These are phyloP conservation scores for Mactromeris polynyma DNA, from an alignment of 2,888 invertebrate genomes.

Conservation along the genomic window DNA sequence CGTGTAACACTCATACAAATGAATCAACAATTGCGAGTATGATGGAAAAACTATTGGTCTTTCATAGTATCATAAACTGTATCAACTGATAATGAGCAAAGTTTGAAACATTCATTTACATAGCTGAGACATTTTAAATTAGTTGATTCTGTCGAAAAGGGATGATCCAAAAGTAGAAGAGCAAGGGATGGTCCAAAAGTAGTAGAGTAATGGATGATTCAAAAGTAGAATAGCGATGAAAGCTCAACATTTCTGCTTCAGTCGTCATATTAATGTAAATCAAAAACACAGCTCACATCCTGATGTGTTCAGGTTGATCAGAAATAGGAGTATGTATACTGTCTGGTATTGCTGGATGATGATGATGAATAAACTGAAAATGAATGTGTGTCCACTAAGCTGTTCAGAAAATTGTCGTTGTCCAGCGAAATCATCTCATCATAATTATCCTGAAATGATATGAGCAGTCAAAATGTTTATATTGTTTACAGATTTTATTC, in stretches of 20 bases:
- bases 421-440: slow-evolving; percentile 98
- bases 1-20: no score
- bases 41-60: no score
- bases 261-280: not conserved
- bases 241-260: not conserved
- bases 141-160: no score
- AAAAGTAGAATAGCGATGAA: not conserved
- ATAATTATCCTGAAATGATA: slow-evolving; percentile 93
- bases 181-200: not conserved
- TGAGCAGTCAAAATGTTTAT: not conserved
- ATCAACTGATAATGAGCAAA: no score
- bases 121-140: no score
- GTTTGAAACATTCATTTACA: no score
- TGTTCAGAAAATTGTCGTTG: slow-evolving; percentile 97
- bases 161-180: not conserved
- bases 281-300: not conserved
- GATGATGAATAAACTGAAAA: slow-evolving; percentile 93
- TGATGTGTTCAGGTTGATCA: not conserved
- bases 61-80: no score
- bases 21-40: no score
- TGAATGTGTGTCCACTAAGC: slow-evolving; percentile 95
- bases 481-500: not conserved
- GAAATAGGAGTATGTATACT: slow-evolving; percentile 70
- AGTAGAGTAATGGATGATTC: not conserved
- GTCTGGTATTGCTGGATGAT: slow-evolving; percentile 54